Conservation (phyloP, 2,797 vertebrate genomes). For the Psittacula echo region DNA sequence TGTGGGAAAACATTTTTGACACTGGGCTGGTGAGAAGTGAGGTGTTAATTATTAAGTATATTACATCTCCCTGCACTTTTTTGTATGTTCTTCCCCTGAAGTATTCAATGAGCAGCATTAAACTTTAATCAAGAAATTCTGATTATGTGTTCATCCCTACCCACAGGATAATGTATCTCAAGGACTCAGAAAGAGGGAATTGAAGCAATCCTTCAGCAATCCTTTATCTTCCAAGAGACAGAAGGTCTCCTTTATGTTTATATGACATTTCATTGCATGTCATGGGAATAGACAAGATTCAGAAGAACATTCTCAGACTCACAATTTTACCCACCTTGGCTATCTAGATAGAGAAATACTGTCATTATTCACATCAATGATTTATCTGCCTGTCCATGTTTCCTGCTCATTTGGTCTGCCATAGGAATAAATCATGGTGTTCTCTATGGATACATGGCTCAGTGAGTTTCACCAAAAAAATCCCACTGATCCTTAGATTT, state of each 20-base stretch:
- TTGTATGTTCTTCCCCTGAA: not conserved
- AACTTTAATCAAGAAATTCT: slow-evolving; percentile 8
- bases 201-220: not conserved
- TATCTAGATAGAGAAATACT: not conserved
- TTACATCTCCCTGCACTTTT: not conserved
- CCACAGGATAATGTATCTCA: not conserved
- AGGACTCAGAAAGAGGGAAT: not conserved
- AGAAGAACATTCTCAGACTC: not conserved
- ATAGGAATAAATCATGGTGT: not conserved
- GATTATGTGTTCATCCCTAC: not conserved
- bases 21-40: not conserved
- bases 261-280: not conserved
- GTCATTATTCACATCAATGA: not conserved
- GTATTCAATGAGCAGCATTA: not conserved
- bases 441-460: fast-evolving
- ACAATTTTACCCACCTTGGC: not conserved
- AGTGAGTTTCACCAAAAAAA: not conserved
- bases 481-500: not conserved
- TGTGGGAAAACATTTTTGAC: not conserved
- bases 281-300: not conserved
- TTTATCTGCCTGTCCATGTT: not conserved
- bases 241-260: not conserved
- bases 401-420: not conserved
- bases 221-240: not conserved
- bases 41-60: not conserved